Conservation (phyloP, 2,113 vertebrate species). For the Lichenostomus cassidix region DNA sequence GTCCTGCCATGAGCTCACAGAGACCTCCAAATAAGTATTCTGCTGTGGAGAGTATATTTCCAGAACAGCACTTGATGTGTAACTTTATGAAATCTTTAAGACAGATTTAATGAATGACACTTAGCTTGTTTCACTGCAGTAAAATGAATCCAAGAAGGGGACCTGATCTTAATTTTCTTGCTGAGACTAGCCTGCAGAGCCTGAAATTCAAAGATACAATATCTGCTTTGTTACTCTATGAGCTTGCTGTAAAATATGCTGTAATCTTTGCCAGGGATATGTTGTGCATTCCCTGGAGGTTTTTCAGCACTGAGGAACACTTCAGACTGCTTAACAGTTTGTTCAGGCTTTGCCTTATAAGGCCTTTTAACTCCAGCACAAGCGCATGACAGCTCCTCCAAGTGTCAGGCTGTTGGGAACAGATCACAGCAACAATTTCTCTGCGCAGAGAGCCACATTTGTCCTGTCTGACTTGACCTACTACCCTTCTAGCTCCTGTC, state of each 20-base stretch:
- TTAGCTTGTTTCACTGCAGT: not conserved
- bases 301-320: slow-evolving; percentile 68
- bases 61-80: not conserved
- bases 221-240: slow-evolving; percentile 67
- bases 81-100: slow-evolving; percentile 16
- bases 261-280: slow-evolving; percentile 77
- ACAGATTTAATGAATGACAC: not conserved
- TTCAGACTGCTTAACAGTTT: slow-evolving; percentile 67
- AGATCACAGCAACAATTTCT: slow-evolving; percentile 62
- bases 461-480: slow-evolving; percentile 11
- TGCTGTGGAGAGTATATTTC: not conserved
- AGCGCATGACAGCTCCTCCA: slow-evolving; percentile 67
- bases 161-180: slow-evolving; percentile 34
- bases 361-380: slow-evolving; percentile 76
- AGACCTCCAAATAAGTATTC: not conserved
- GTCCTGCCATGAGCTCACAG: not conserved
- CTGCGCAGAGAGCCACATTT: not conserved
- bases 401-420: slow-evolving; percentile 62
- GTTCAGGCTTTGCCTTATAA: slow-evolving; percentile 83
- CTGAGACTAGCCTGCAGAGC: slow-evolving; percentile 42
- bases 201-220: slow-evolving; percentile 64
- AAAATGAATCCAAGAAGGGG: slow-evolving; percentile 41
- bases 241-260: slow-evolving; percentile 67
- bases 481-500: not conserved
- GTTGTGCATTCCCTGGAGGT: slow-evolving; percentile 73